Base-by-base conservation (phyloP, 2,888 invertebrate genomes). In the Leistus spinibarbis region DNA sequence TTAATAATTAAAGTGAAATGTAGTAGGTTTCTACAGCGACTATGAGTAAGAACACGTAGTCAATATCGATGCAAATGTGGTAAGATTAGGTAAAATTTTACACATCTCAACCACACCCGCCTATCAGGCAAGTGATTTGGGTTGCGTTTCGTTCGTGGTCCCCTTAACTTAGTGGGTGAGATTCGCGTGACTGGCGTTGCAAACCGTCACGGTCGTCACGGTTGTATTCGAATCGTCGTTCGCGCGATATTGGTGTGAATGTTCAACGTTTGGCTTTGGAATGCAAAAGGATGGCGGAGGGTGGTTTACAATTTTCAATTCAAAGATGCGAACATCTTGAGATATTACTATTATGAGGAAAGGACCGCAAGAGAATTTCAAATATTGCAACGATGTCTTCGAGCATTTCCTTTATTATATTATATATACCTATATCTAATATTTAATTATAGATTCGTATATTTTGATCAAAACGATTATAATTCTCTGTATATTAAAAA, bases 301-400 rank as follows among this genome's bases (percentile, higher is more conserved):
- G 83, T 82, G 83, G 84, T 83, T 84, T 83, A 84, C 84, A 84
- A 84, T 83, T 83, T 84, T 84, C 83, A 83, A 83, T 84, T 84
- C 83, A 82, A 82, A 82, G 82, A 82, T 81, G 83, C 82, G 81
- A 82, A 83, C 83, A 82, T 82, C 83, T 83, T 81, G 82, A 80
- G 82, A 83, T 84, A 84, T 84, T 82, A 83, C 83, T 82, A 84
- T 83, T 83, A 82, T 40, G 40, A 81, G 56, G 64, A 72, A 82
- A 82, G 82, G 82, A 83, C 83, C 81, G 81, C 76, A 69, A 68
- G 77, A 77, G 77, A 78, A 77, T 78, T 76, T 77, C 78, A 77
- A 77, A 76, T 77, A 77, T 78, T 78, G 77, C 76, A 78, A 77
- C 76, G 64, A 71, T 71, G 64, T 16, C 23, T 9, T 20, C 20